phyloP scores from a whole-genome alignment of 2,797 vertebrate genomes.

The Adelosebastes latens region DNA sequence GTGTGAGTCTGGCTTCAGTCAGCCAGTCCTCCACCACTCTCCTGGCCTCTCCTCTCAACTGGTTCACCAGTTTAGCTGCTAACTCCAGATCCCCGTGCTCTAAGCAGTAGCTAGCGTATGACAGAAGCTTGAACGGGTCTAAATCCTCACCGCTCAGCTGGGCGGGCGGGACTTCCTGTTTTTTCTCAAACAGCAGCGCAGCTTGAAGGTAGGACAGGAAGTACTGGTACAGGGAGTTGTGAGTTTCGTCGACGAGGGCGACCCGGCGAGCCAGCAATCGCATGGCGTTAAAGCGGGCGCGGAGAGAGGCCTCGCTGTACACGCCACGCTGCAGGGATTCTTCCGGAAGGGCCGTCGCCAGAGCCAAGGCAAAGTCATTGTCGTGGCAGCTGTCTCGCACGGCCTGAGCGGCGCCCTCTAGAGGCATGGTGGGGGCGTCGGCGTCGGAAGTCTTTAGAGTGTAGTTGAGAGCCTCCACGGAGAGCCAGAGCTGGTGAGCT shows the following conservation, averaged over 20 bases:
- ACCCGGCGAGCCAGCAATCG: conserved; percentile 90
- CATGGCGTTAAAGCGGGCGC: conserved; percentile 88
- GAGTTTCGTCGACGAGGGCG: conserved; percentile 92
- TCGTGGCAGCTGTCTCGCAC: conserved; percentile 85
- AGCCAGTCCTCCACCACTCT: conserved; percentile 95
- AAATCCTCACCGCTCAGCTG: conserved; percentile 87
- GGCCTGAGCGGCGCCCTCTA: conserved; percentile 84
- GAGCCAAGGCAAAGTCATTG: conserved; percentile 88
- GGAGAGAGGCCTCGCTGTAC: conserved; percentile 92
- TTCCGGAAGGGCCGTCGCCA: conserved; percentile 87
- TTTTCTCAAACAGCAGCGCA: conserved; percentile 87
- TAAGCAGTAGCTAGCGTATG: conserved; percentile 93
- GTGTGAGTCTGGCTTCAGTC: conserved; percentile 90
- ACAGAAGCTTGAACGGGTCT: conserved; percentile 92
- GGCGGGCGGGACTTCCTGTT: conserved; percentile 86
- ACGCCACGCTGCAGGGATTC: conserved; percentile 90
- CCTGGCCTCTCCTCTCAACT: conserved; percentile 91
- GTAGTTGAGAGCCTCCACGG: conserved; percentile 91
- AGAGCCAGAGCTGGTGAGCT: conserved; percentile 95
- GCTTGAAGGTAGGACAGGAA: conserved; percentile 96
- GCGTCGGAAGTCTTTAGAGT: conserved; percentile 84
- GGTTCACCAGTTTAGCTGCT: conserved; percentile 96
- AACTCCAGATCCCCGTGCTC: conserved; percentile 96
- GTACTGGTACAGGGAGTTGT: conserved; percentile 96
- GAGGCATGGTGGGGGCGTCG: conserved; percentile 84